Conservation (phyloP, 2,888 invertebrate species). For the Sicus ferrugineus region DNA sequence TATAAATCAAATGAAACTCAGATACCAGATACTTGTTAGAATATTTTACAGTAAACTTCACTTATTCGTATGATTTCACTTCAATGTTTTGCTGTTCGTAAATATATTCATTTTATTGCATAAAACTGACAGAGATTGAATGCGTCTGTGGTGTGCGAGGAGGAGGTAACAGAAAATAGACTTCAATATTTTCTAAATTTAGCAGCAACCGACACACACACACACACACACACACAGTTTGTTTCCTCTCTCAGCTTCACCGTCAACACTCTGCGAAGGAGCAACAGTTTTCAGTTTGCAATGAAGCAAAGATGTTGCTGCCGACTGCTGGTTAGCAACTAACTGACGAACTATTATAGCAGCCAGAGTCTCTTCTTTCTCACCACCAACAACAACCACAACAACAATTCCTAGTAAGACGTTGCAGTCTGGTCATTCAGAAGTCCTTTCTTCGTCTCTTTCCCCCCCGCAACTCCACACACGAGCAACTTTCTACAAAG, state of each 20-base stretch:
- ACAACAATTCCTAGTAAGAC: slow-evolving; percentile 21
- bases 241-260: background rate
- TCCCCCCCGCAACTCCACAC: background rate
- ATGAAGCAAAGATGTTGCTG: background rate
- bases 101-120: too few species aligned
- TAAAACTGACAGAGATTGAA: too few species aligned
- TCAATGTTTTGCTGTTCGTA: too few species aligned
- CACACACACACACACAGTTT: background rate
- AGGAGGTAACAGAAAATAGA: too few species aligned
- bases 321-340: background rate
- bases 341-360: background rate
- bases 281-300: slow-evolving; percentile 20
- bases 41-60: too few species aligned
- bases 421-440: background rate
- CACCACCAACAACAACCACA: background rate
- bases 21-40: too few species aligned
- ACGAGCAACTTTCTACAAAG: slow-evolving; percentile 22
- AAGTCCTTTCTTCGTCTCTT: slow-evolving; percentile 10
- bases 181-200: too few species aligned
- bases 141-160: too few species aligned
- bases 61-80: too few species aligned
- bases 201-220: background rate
- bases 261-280: background rate
- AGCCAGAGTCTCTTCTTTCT: background rate
- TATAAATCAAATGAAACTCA: too few species aligned